Percentiles rank a stretch among this genome's conserved stretches.
These are phyloP conservation scores for Catocala fraxini DNA, from an alignment of 2,888 invertebrate genomes.

Conservation along the genomic window DNA sequence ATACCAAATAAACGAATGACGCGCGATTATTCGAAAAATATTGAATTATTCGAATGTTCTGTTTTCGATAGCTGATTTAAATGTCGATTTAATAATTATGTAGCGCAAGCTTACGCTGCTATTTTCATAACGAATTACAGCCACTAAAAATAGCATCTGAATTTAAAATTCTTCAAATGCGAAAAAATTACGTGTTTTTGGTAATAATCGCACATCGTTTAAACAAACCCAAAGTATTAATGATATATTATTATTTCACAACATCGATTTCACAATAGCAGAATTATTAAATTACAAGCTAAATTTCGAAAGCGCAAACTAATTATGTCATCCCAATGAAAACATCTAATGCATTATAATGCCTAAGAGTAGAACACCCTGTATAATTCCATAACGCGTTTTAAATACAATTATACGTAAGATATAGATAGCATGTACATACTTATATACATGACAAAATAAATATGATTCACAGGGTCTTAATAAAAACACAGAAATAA, in stretches of 20 bases:
- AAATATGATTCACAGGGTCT: slow-evolving; percentile 21
- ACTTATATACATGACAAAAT: slow-evolving; percentile 27
- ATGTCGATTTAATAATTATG: too few relatives aligned
- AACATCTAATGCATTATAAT: slow-evolving; percentile 68
- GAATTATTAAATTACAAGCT: slow-evolving; percentile 53
- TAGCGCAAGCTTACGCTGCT: background rate
- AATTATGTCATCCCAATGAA: slow-evolving; percentile 39
- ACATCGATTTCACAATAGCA: slow-evolving; percentile 60
- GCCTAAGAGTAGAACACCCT: slow-evolving; percentile 83
- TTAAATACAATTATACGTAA: slow-evolving; percentile 66
- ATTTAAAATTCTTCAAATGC: too few relatives aligned
- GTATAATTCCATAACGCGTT: slow-evolving; percentile 83
- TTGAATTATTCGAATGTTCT: too few relatives aligned
- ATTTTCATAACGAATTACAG: too few relatives aligned
- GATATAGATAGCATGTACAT: slow-evolving; percentile 47
- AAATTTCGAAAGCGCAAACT: slow-evolving; percentile 55
- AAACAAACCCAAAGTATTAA: background rate
- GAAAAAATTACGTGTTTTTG: background rate
- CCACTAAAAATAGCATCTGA: too few relatives aligned
- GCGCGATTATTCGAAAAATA: too few relatives aligned
- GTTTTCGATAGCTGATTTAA: too few relatives aligned
- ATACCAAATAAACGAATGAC: slow-evolving; percentile 14
- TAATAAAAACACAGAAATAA: background rate
- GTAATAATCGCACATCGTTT: too few relatives aligned
- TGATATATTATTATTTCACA: slow-evolving; percentile 34